A percentile compares a stretch with the other conserved stretches of the same genome.
These are phyloP conservation scores for Cydia amplana DNA, from an alignment of 1,140 invertebrate genomes.

Conservation along the genomic window DNA sequence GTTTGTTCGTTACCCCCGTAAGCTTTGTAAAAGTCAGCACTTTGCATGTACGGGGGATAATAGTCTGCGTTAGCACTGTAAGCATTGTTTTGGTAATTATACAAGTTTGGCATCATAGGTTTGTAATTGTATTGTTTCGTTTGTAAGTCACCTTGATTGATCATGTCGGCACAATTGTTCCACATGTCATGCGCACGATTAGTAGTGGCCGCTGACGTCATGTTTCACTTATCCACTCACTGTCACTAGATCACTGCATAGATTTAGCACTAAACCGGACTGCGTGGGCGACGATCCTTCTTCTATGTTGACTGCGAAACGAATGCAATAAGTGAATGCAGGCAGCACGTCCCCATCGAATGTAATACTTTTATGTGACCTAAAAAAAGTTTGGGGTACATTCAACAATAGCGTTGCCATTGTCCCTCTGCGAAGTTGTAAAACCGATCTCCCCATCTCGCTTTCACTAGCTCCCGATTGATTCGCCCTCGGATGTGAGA, in stretches of 20 bases:
- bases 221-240: conserved; percentile 46
- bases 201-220: conserved; percentile 60
- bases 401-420: conserved; percentile 74
- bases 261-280: conserved; percentile 47
- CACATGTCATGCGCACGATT: conserved; percentile 70
- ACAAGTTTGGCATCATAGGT: conserved; percentile 43
- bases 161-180: conserved; percentile 59
- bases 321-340: conserved; percentile 70
- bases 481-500: conserved; percentile 43
- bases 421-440: conserved; percentile 74
- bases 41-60: conserved; percentile 40
- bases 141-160: conserved; percentile 54
- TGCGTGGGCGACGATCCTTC: conserved; percentile 67
- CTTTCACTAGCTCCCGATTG: conserved; percentile 40
- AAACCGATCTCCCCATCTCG: conserved; percentile 61
- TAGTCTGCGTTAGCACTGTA: conserved; percentile 56
- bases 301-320: conserved; percentile 68
- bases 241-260: conserved; percentile 43
- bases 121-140: conserved; percentile 50
- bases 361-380: conserved; percentile 78
- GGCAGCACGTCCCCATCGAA: conserved; percentile 71
- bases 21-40: conserved; percentile 42
- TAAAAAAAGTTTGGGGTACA: conserved; percentile 78
- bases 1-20: conserved; percentile 41
- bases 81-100: conserved; percentile 55